phyloP scores from a whole-genome alignment of 2,113 vertebrate genomes.

The Mugil cephalus region DNA sequence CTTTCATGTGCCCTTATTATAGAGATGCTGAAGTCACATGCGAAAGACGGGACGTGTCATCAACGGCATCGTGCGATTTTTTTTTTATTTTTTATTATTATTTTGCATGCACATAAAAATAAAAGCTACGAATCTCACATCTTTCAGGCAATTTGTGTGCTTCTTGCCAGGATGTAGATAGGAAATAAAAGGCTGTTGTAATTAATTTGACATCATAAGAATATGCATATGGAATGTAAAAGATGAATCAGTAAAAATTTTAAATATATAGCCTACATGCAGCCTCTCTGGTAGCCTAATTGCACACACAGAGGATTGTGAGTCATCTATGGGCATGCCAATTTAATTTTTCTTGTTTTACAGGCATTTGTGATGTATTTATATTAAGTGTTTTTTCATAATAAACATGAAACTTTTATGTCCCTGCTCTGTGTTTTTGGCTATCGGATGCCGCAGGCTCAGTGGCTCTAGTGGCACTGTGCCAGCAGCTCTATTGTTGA shows the following conservation, averaged over 20 bases:
- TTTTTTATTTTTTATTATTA: conserved; percentile 34
- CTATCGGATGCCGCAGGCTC: conserved; percentile 42
- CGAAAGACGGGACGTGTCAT: conserved; percentile 70
- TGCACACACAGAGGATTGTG: conserved; percentile 48
- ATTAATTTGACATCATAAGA: conserved; percentile 49
- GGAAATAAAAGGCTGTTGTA: conserved; percentile 51
- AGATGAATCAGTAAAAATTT: conserved; percentile 49
- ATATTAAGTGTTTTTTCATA: conserved; percentile 33
- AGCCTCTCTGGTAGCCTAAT: conserved; percentile 36
- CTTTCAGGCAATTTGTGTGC: conserved; percentile 21
- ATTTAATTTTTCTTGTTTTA: conserved; percentile 52
- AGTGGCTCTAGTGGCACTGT: background rate
- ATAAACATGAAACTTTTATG: conserved; percentile 63
- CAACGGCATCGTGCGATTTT: conserved; percentile 43
- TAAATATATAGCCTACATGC: conserved; percentile 35
- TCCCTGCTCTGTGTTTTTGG: conserved; percentile 41
- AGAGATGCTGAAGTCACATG: conserved; percentile 71
- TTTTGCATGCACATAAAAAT: conserved; percentile 36
- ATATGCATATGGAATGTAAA: conserved; percentile 35
- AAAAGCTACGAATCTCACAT: conserved; percentile 42
- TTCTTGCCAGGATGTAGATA: conserved; percentile 38
- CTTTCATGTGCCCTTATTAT: conserved; percentile 81
- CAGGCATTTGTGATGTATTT: conserved; percentile 48
- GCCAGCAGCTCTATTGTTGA: conserved; percentile 63
- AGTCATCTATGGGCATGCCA: conserved; percentile 19